Evolutionary conservation across 2,113 vertebrate genomes (phyloP), one percentile per base, ranked within the genome.

Genomic region (Euleptes europaea): DNA sequence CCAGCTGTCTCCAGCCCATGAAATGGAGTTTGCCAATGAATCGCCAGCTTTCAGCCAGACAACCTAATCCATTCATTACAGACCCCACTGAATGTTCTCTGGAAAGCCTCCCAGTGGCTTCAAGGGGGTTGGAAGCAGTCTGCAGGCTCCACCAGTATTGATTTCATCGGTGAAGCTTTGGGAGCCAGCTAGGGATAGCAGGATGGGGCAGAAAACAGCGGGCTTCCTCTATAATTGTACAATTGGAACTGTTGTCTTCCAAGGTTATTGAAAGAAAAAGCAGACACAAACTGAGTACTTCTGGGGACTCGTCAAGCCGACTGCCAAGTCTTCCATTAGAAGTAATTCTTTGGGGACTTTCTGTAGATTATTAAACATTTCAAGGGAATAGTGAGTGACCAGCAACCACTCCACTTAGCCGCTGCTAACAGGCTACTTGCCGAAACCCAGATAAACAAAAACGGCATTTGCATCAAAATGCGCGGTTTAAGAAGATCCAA

Each of bases 281-380:
- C 81, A 93, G 83, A 84, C 82, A 67, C 19, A 84, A 88, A 86
- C 28, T 28, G 84, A 67, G 26, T 47, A 88, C 82, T 88, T 7
- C 88, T 51, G 82, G 88, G 31, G 49, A 77, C 31, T 69, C 3
- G 40, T 31, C 31, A n/a, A 80, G 42, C 40, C 21, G 0, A 73
- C 40, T 91, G 82, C 84, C 94, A 92, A 84, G 93, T 35, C 71
- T 86, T 89, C 80, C 82, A 90, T 88, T 92, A 92, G 87, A 85
- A 90, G 84, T 9, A 92, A 90, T 81, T 84, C 83, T 93, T 83
- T 65, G 72, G 81, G 82, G 81, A 28, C 87, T 93, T 91, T 86
- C 0, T 2, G 35, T 85, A 66, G 51, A 82, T 90, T 88, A 94
- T 92, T 86, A 89, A 90, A 78, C 65, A 84, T 86, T 86, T 85